Evolutionary conservation across 2,113 vertebrate genomes (phyloP), one percentile per base, ranked within the genome.

Genomic region (Cynocephalus volans): DNA sequence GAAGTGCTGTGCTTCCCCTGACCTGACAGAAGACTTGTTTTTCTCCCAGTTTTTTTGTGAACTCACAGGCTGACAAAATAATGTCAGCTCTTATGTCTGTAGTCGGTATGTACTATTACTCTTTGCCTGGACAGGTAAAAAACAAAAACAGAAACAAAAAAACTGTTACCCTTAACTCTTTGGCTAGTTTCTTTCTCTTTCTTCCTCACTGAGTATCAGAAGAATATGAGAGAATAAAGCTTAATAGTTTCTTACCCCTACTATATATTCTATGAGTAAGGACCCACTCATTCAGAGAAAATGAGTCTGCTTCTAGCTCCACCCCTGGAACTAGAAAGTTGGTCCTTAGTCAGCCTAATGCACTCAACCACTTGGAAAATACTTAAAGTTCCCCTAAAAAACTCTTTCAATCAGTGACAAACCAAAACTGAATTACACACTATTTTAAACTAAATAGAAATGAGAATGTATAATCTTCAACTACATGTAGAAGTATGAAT

Each of bases 381-480:
- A 12, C 72, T 90, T 90, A 31, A 50, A 90, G 80, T 85, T 90
- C 58, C 65, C 64, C 48, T 73, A 58, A 85, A 96, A 24, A 84
- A 90, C 48, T 31, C 62, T 88, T 96, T 36, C 41, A 62, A n/a
- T 77, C 85, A 84, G 45, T 70, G n/a, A 82, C 45, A 89, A 60
- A 93, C 52, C 64, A 77, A 88, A 88, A 52, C 26, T 70, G 69
- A 88, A 50, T 88, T 60, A 67, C 26, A 96, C 36, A 45, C 21
- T 58, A 41, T 21, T 58, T 50, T 72, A 72, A 90, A 85, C 64
- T 45, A 56, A 28, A 64, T 3, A 85, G 64, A 54, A 80, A 31
- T 84, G 54, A 85, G 45, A 90, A 77, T 31, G 33, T 65, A 72
- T 65, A 45, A 8, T 85, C 72, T 90, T 85, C 80, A 64, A 70